Evolutionary conservation across 2,113 vertebrate species (phyloP), one percentile per base, ranked within the genome.

Genomic region (Phasianus colchicus): DNA sequence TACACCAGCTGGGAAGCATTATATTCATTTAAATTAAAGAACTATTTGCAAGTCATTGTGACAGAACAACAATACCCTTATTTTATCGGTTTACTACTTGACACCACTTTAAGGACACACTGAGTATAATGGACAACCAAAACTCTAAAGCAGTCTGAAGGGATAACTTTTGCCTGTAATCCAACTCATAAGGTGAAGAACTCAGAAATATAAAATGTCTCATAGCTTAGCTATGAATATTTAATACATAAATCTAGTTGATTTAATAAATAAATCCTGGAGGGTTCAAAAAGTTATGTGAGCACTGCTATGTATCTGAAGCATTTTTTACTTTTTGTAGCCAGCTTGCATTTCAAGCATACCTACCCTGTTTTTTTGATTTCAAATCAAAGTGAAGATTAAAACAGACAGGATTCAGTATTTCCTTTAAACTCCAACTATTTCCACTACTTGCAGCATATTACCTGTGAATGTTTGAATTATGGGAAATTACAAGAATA

Each of bases 361-460:
- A 32, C 5, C 55, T 88, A 77, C 22, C 22, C 30, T 90, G 30
- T 42, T 87, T 94, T 94, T 92, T 54, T 77, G 89, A 64, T 67
- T 95, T 92, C 65, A 92, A 95, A 89, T n/a, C 43, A 83, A 18
- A 30, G 64, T 75, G 57, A 95, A 89, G 63, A 89, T 64, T 79
- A 88, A 96, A 89, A 76, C 43, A 74, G 54, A 74, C 58, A 88
- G 63, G 79, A 74, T 93, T 92, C 58, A 87, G 11, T 13, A 71
- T 32, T 77, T 76, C 36, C 95, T 95, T 95, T 84, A 34, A 45
- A 81, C 54, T 64, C 47, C 54, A 75, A 78, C 42, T 94, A 54
- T 54, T 96, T 88, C 82, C 81, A 95, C 54, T 92, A 94, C 91
- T 93, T 92, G 82, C 42, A 93, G 74, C 55, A 83, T 66, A 76